Base-by-base conservation (phyloP, 2,797 vertebrate species). In the Anguilla pacifica region DNA sequence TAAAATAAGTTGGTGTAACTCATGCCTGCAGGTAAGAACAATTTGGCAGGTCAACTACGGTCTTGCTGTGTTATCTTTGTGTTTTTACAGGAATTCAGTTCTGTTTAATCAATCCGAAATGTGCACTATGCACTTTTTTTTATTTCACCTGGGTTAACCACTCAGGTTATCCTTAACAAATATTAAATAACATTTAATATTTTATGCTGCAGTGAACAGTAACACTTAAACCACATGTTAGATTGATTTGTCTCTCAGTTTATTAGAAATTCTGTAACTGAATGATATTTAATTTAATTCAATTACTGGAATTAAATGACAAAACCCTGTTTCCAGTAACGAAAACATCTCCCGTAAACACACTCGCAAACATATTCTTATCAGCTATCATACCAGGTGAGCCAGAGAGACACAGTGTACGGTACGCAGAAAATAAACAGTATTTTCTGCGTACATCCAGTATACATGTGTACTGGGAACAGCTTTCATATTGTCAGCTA, bases 101-200 rank as follows among this genome's bases (percentile, higher is more conserved):
- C 17, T 46, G 46, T 82, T 82, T 49, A 46, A 51, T 49, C 17
- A 49, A 51, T n/a, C 79, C 43, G 79, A n/a, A 82, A 82, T 35
- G 46, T 22, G 13, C 46, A 43, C 79, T 46, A 7, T 22, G 35
- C 46, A 15, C 13, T 11, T 22, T 6, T 6, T 81, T n/a, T 5
- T 15, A 77, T 43, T 82, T n/a, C 19, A 46, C 13, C 43, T 51
- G 46, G 43, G 7, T 82, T 82, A 46, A 82, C 46, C 28, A 10
- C 51, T 51, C 17, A 6, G 19, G 25, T 49, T 81, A 81, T 17
- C 43, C 4, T 25, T 46, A 17, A 25, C 72, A 43, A 2, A 19
- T 81, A 43, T 81, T 25, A 81, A 43, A 81, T 49, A 81, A 49
- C 6, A 81, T 49, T 81, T 81, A 25, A 46, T 46, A 81, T 81